Evolutionary conservation across 2,888 invertebrate genomes (phyloP), one percentile per base, ranked within the genome.

Genomic region (Trachelus stipa): DNA sequence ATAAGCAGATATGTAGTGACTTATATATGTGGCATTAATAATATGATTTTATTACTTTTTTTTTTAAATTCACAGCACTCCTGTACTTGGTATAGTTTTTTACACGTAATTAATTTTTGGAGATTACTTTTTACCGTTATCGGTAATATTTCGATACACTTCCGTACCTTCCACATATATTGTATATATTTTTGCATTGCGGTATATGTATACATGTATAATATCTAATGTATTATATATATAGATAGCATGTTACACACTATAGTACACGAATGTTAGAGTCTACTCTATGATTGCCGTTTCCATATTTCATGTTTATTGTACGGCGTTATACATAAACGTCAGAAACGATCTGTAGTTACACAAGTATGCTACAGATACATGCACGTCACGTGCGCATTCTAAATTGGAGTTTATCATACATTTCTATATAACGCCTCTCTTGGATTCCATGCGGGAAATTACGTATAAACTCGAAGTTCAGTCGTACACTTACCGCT

Each of bases 331-430:
- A 9, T 56, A 56, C 56, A 56, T 56, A 56, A 23, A 56, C 56
- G 56, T 23, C 56, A 56, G 56, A 56, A 56, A 56, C 23, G 56
- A 56, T 56, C 9, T 23, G 56, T 56, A 56, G 56, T 9, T 56
- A 23, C 6, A 23, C 15, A 56, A 9, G 23, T 23, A 56, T 37
- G 4, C 37, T 12, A 37, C 79, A 79, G 80, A 84, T 78, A 78
- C 35, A 73, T 73, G 30, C 69, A 73, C 69, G 23, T 35, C 73
- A 71, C 73, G 37, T 71, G 30, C 68, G 75, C 68, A 73, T 71
- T 73, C 76, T 77, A 82, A 83, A 80, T 81, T 79, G 77, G 79
- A 81, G 81, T 82, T 82, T 78, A 83, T 79, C 80, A 76, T 79
- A 73, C 34, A 68, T 76, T 9, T 71, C 30, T 23, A 23, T 34